A percentile compares a stretch with the other conserved stretches of the same genome.
Evolutionary conservation across 2,888 invertebrate genomes (phyloP).

Genomic region (Spatulosminthurus flaviceps): DNA sequence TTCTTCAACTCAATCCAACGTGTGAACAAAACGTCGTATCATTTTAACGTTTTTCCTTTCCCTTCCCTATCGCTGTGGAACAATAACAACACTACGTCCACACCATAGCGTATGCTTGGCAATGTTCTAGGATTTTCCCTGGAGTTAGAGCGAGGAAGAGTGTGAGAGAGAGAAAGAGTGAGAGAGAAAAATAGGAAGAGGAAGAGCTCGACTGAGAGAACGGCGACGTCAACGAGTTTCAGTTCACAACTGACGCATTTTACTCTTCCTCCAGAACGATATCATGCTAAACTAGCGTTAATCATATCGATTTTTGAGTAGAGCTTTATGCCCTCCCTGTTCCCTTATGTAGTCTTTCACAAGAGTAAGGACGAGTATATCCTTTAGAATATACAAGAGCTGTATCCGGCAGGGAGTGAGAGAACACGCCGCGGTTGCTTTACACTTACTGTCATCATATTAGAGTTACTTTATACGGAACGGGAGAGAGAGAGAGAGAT

Average conservation of each 20-base stretch:
- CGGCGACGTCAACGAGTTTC: slow-evolving; percentile 54
- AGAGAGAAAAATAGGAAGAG: slow-evolving; percentile 14
- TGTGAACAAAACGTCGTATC: slow-evolving; percentile 1
- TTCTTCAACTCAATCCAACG: slow-evolving; percentile 12
- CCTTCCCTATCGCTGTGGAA: too few relatives aligned
- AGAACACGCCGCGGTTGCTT: slow-evolving; percentile 1
- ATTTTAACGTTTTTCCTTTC: not conserved
- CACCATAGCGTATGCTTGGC: too few relatives aligned
- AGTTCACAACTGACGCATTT: slow-evolving; percentile 59
- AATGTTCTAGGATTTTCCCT: not conserved
- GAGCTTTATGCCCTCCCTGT: slow-evolving; percentile 23
- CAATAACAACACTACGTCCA: too few relatives aligned
- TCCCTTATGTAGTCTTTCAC: slow-evolving; percentile 66
- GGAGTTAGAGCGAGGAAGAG: not conserved
- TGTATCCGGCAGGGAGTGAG: slow-evolving; percentile 8
- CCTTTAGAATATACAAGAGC: not conserved
- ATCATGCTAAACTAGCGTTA: slow-evolving; percentile 63
- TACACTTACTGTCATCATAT: slow-evolving; percentile 14
- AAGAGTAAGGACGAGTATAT: not conserved
- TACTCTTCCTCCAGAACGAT: slow-evolving; percentile 56
- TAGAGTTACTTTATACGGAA: too few relatives aligned
- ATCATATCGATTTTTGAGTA: slow-evolving; percentile 61
- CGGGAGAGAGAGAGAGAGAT: too few relatives aligned
- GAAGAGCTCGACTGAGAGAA: slow-evolving; percentile 15
- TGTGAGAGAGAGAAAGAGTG: not conserved